Conservation (phyloP, 2,797 vertebrate genomes). For the Synanceia verrucosa region DNA sequence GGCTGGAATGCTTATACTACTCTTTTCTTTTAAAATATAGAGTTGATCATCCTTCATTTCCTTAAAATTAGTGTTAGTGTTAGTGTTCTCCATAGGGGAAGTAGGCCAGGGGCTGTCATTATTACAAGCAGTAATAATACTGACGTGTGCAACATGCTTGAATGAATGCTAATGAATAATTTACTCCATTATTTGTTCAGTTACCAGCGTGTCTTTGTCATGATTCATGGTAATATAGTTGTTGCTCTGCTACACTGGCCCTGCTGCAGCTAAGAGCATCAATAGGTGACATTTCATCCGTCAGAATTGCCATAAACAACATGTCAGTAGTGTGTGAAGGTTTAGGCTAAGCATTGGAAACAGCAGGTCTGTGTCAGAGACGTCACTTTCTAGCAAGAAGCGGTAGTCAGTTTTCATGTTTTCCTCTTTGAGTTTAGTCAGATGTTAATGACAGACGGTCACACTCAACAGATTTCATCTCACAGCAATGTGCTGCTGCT, state of each 20-base stretch:
- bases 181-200: slow-evolving; percentile 29
- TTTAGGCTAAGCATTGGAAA: slow-evolving; percentile 37
- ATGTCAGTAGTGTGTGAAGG: slow-evolving; percentile 29
- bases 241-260: slow-evolving; percentile 11
- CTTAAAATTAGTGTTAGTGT: slow-evolving; percentile 10
- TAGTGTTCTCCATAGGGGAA: not conserved
- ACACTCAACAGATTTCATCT: slow-evolving; percentile 57
- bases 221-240: slow-evolving; percentile 32
- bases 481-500: slow-evolving; percentile 33
- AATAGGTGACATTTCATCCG: slow-evolving; percentile 42
- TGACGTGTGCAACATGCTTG: slow-evolving; percentile 31
- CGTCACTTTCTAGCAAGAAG: slow-evolving; percentile 13
- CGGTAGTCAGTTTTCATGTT: slow-evolving; percentile 45
- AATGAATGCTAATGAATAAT: slow-evolving; percentile 38
- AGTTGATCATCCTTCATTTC: not conserved
- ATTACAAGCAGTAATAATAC: slow-evolving; percentile 4
- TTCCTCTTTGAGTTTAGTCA: slow-evolving; percentile 40
- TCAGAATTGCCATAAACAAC: slow-evolving; percentile 50
- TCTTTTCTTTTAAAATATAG: not conserved
- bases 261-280: slow-evolving; percentile 1
- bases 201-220: slow-evolving; percentile 32
- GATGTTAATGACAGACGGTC: slow-evolving; percentile 53
- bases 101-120: not conserved
- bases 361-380: slow-evolving; percentile 26
- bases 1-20: not conserved